A percentile compares a stretch with the other conserved stretches of the same genome.
These are phyloP conservation scores for Vultur gryphus DNA, from an alignment of 2,797 vertebrate species.

Conservation along the genomic window DNA sequence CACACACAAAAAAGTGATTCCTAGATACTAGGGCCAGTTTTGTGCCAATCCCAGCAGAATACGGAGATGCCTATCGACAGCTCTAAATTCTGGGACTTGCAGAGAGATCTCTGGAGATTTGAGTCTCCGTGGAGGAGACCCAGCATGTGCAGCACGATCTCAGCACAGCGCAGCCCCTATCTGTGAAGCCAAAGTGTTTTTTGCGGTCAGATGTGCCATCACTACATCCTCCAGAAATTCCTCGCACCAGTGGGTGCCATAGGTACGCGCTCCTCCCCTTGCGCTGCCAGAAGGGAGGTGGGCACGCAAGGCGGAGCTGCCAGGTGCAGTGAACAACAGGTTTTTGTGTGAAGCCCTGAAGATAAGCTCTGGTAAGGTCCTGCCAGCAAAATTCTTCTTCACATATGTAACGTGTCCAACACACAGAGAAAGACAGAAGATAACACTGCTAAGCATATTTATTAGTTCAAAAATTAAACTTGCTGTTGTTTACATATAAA, in stretches of 20 bases:
- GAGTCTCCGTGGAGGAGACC: neutral
- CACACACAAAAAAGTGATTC: neutral
- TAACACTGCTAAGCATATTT: neutral
- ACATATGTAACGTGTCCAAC: fast-evolving
- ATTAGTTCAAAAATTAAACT: neutral
- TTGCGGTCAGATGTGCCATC: neutral
- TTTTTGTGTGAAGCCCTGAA: neutral
- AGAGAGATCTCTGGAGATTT: neutral
- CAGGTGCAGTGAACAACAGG: neutral
- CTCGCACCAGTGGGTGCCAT: neutral
- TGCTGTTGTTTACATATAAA: neutral
- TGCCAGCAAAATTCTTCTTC: neutral
- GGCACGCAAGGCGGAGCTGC: neutral
- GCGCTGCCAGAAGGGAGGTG: neutral
- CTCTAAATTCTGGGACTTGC: neutral
- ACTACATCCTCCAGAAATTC: neutral
- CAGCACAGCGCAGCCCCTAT: neutral
- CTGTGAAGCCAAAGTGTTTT: neutral
- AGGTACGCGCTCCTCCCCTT: fast-evolving
- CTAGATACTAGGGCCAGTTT: neutral
- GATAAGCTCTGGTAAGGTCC: neutral
- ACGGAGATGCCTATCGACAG: fast-evolving
- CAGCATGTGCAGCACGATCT: neutral
- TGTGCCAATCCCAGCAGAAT: neutral
- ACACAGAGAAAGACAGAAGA: neutral